These are phyloP conservation scores for Arnoldichthys spilopterus DNA, from an alignment of 2,797 vertebrate species.

Conservation along the genomic window DNA sequence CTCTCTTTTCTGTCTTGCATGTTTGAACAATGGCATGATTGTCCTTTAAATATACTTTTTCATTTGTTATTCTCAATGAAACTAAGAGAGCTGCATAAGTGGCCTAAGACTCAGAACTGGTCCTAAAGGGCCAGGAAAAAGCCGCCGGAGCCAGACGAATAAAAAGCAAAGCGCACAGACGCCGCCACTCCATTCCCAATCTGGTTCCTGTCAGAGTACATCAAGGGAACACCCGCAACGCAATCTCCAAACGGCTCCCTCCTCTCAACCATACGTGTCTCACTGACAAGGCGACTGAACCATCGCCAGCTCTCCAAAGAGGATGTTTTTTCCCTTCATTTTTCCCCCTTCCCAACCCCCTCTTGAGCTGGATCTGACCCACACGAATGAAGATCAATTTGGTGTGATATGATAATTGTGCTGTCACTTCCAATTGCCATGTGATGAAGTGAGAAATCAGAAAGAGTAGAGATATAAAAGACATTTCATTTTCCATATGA, in stretches of 20 bases:
- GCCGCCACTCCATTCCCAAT: constrained; percentile 79
- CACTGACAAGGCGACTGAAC: constrained; percentile 63
- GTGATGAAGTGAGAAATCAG: constrained; percentile 81
- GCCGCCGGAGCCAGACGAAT: constrained; percentile 81
- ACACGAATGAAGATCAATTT: constrained; percentile 82
- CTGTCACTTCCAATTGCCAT: constrained; percentile 81
- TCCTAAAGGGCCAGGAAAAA: constrained; percentile 82
- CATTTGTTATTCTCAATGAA: constrained; percentile 84
- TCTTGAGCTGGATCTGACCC: constrained; percentile 63
- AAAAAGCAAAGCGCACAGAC: constrained; percentile 76
- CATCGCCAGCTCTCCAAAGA: constrained; percentile 61
- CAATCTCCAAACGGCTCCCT: constrained; percentile 80
- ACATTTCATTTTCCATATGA: constrained; percentile 73
- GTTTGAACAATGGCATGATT: constrained; percentile 77
- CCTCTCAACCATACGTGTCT: constrained; percentile 64
- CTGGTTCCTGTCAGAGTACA: constrained; percentile 86
- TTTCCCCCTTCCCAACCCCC: constrained; percentile 36
- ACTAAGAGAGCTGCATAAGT: constrained; percentile 73
- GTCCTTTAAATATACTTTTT: constrained; percentile 73
- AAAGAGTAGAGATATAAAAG: constrained; percentile 79
- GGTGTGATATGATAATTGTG: constrained; percentile 84
- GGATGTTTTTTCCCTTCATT: constrained; percentile 50
- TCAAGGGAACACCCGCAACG: constrained; percentile 87
- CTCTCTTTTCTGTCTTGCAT: constrained; percentile 69
- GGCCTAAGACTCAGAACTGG: constrained; percentile 74